Evolutionary conservation across 2,797 vertebrate genomes (phyloP).

Genomic region (Triplophysa yarkandensis): DNA sequence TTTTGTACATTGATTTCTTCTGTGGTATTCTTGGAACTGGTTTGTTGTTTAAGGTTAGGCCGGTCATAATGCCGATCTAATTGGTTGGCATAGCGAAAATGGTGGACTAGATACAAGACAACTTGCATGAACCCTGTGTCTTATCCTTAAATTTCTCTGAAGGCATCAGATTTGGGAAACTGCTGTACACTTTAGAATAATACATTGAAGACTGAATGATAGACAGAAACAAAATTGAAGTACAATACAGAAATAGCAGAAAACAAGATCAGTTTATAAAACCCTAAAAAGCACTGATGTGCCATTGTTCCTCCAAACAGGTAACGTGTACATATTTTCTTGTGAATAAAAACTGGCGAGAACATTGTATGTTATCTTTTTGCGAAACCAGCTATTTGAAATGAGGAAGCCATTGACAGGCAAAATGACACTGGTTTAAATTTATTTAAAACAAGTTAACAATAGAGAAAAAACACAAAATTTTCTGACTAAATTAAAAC

Average conservation of each 20-base stretch:
- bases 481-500: background rate
- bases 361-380: background rate
- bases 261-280: background rate
- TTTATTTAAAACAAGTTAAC: no score
- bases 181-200: constrained; percentile 5
- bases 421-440: no score
- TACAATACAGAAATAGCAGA: background rate
- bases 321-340: background rate
- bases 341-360: background rate
- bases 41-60: background rate
- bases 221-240: background rate
- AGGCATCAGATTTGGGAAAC: background rate
- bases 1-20: constrained; percentile 15
- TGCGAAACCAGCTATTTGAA: constrained; percentile 5
- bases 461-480: background rate
- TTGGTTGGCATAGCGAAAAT: constrained; percentile 12
- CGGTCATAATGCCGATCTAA: background rate
- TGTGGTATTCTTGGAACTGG: background rate
- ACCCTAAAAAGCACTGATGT: background rate
- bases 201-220: background rate
- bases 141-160: constrained; percentile 16
- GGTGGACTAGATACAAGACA: background rate
- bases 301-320: background rate
- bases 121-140: background rate
- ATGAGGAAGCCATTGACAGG: no score